phyloP scores from a whole-genome alignment of 2,797 vertebrate genomes.

The Microcaecilia unicolor region DNA sequence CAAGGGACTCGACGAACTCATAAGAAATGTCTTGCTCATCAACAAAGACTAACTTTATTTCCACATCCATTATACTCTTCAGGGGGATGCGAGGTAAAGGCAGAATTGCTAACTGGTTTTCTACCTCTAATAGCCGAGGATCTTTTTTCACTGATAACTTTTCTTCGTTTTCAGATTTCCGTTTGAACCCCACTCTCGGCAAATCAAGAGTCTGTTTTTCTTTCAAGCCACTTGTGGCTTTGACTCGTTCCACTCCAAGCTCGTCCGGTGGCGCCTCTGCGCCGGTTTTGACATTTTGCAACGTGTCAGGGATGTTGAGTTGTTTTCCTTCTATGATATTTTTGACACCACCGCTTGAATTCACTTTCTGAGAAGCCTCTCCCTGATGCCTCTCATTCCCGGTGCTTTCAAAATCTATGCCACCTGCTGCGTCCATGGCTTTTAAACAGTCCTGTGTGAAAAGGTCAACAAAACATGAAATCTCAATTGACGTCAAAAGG shows the following conservation, averaged over 20 bases:
- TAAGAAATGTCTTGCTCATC: constrained; percentile 48
- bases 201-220: constrained; percentile 21
- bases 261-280: constrained; percentile 1
- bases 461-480: constrained; percentile 1
- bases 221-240: constrained; percentile 10
- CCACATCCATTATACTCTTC: constrained; percentile 41
- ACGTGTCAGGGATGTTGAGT: constrained; percentile 4
- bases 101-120: background rate
- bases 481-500: background rate
- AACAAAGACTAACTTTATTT: constrained; percentile 46
- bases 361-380: constrained; percentile 1
- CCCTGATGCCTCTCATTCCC: constrained; percentile 1
- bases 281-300: constrained; percentile 18
- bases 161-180: constrained; percentile 20
- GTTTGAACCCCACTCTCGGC: constrained; percentile 17
- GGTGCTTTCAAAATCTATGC: background rate
- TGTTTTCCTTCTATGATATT: background rate
- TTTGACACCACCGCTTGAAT: constrained; percentile 7
- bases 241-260: constrained; percentile 1
- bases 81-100: constrained; percentile 24
- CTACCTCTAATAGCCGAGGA: constrained; percentile 2
- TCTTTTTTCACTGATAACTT: constrained; percentile 15
- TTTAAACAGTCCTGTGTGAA: constrained; percentile 16
- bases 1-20: constrained; percentile 23
- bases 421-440: constrained; percentile 9